Percentiles rank a stretch among this genome's conserved stretches.
phyloP scores from a whole-genome alignment of 2,113 vertebrate genomes.

The Misgurnus mizolepis region DNA sequence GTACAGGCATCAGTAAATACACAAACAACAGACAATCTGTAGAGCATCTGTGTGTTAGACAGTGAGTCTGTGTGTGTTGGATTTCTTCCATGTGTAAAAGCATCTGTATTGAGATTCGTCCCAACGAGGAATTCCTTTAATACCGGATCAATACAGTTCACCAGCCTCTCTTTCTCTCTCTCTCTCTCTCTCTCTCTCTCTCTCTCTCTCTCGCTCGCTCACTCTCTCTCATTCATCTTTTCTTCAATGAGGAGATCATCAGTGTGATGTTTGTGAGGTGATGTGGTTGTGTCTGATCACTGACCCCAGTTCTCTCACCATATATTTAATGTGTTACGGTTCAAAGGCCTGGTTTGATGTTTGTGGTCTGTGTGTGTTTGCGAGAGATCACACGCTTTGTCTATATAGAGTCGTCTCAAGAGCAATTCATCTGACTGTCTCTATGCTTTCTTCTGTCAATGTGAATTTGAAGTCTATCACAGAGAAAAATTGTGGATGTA shows the following conservation, averaged over 20 bases:
- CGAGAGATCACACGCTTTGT: not conserved
- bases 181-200: not conserved
- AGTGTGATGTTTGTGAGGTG: conserved; percentile 23
- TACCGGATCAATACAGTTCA: conserved; percentile 48
- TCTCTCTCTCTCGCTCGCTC: not conserved
- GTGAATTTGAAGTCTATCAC: conserved; percentile 15
- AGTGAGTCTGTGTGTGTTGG: conserved; percentile 12
- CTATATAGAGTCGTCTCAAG: too few relatives aligned
- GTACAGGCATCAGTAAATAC: conserved; percentile 41
- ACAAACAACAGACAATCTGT: conserved; percentile 36
- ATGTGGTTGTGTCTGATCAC: conserved; percentile 11
- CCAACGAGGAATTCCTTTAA: conserved; percentile 55
- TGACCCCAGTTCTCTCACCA: conserved; percentile 30
- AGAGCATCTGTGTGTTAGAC: not conserved
- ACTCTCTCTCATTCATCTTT: conserved; percentile 32
- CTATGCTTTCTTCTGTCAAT: not conserved
- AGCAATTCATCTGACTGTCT: not conserved
- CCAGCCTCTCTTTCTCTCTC: conserved; percentile 1
- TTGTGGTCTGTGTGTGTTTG: conserved; percentile 3
- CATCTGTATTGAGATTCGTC: conserved; percentile 49
- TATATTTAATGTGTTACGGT: not conserved
- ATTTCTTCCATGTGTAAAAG: conserved; percentile 53
- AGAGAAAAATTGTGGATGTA: not conserved
- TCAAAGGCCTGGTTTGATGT: conserved; percentile 20
- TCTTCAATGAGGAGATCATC: conserved; percentile 11